Conservation (phyloP, 2,888 invertebrate species). For the Pheosia gnoma region DNA sequence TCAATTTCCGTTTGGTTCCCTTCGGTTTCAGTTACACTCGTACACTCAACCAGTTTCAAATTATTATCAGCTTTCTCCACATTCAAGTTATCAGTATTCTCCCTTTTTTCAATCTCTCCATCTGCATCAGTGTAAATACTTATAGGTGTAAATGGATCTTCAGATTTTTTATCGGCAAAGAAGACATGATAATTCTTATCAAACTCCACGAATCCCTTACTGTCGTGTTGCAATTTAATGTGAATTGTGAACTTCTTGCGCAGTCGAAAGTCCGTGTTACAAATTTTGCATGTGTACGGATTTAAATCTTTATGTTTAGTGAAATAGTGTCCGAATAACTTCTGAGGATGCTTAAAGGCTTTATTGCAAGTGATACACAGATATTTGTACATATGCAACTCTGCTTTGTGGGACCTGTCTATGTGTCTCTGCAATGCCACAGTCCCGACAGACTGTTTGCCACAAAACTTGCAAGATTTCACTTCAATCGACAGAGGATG, state of each 20-base stretch:
- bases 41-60: conserved; percentile 21
- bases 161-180: conserved; percentile 64
- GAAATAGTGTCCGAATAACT: conserved; percentile 66
- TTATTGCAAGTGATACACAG: conserved; percentile 56
- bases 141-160: conserved; percentile 50
- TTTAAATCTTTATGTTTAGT: conserved; percentile 58
- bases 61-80: background rate
- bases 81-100: background rate
- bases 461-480: conserved; percentile 58
- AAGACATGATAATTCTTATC: conserved; percentile 68
- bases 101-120: background rate
- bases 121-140: conserved; percentile 28
- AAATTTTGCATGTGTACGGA: conserved; percentile 70
- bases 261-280: conserved; percentile 55
- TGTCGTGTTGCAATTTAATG: conserved; percentile 66
- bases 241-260: conserved; percentile 69
- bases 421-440: conserved; percentile 59
- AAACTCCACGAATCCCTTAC: conserved; percentile 68
- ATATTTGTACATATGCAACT: conserved; percentile 67
- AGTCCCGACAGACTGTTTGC: conserved; percentile 57
- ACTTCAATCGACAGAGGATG: conserved; percentile 55
- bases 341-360: conserved; percentile 66
- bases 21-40: conserved; percentile 44
- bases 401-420: conserved; percentile 47
- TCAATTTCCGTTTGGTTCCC: conserved; percentile 40